Conservation (phyloP, 2,113 vertebrate genomes). For the Daphoenositta chrysoptera region DNA sequence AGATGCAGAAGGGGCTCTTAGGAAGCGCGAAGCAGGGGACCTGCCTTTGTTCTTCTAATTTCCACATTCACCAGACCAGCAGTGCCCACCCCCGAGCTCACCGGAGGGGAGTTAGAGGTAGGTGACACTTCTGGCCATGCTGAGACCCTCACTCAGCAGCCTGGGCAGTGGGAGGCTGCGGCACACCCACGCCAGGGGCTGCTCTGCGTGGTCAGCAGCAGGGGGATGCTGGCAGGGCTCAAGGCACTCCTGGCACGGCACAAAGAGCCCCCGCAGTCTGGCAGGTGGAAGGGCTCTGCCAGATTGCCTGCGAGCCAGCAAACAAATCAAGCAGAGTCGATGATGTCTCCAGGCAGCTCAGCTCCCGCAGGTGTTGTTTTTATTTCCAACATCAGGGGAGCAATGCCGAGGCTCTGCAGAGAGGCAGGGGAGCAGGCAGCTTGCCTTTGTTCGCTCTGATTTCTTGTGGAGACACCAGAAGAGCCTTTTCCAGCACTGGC, state of each 20-base stretch:
- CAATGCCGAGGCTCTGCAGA: background rate
- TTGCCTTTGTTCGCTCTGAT: background rate
- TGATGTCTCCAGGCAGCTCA: background rate
- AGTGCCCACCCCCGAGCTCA: background rate
- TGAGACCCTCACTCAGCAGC: background rate
- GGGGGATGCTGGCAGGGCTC: background rate
- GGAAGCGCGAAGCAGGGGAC: background rate
- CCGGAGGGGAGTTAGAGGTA: accelerated
- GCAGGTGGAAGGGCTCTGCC: background rate
- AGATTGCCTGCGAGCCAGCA: background rate
- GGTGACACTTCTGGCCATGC: accelerated
- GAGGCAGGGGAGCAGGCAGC: background rate
- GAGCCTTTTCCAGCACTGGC: background rate
- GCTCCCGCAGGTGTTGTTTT: background rate
- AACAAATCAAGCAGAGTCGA: background rate
- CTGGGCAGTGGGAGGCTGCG: background rate
- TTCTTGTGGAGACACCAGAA: background rate
- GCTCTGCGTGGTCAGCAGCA: background rate
- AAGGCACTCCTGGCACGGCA: background rate
- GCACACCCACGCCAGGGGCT: accelerated
- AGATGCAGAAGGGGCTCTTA: background rate
- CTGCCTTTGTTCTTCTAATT: background rate
- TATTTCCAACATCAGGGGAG: background rate
- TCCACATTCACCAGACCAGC: background rate
- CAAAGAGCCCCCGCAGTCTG: background rate